Conservation (phyloP, 2,797 vertebrate genomes). For the Margarornis squamiger region DNA sequence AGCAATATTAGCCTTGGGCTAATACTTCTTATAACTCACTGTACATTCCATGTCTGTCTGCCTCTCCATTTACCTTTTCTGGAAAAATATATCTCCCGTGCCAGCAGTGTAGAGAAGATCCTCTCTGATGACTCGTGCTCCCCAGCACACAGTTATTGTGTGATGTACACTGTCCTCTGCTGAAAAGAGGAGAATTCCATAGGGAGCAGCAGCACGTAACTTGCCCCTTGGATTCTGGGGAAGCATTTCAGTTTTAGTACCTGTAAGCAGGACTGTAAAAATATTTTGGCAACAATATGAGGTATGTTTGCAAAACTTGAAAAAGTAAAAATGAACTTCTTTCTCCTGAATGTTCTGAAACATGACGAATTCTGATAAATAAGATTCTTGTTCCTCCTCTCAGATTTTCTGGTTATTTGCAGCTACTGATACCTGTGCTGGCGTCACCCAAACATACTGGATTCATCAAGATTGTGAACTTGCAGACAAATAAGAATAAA, state of each 20-base stretch:
- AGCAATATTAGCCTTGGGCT: not conserved
- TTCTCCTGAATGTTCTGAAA: not conserved
- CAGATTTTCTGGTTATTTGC: not conserved
- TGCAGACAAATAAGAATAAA: not conserved
- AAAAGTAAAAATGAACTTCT: not conserved
- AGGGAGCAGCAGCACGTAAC: not conserved
- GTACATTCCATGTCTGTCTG: not conserved
- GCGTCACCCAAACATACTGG: not conserved
- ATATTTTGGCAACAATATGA: not conserved
- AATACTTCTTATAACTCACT: not conserved
- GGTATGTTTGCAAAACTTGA: not conserved
- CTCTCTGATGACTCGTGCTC: not conserved
- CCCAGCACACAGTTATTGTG: not conserved
- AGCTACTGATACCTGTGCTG: not conserved
- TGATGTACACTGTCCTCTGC: not conserved
- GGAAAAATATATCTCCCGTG: not conserved
- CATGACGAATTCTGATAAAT: too few species aligned
- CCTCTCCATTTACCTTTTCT: not conserved
- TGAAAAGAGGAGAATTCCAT: not conserved
- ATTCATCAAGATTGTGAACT: not conserved
- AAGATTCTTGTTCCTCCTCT: not conserved
- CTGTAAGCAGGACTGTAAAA: not conserved
- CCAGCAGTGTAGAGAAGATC: not conserved
- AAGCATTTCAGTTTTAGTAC: not conserved
- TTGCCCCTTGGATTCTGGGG: not conserved